phyloP scores from a whole-genome alignment of 2,113 vertebrate genomes.

The Pangasianodon gigas region DNA sequence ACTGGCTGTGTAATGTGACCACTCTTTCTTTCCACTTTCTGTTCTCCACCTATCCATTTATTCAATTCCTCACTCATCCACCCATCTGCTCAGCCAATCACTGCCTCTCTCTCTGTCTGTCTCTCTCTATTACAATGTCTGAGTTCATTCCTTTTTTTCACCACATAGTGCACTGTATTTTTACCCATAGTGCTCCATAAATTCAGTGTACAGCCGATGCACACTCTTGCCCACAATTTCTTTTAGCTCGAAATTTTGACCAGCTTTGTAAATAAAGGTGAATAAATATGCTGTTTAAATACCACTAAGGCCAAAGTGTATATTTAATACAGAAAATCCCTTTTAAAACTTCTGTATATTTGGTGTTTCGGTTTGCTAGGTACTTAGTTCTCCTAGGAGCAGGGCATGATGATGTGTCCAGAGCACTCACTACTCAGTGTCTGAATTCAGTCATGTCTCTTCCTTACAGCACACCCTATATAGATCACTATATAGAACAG shows the following conservation, averaged over 20 bases:
- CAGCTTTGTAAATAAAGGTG: not conserved
- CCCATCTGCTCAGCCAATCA: conserved; percentile 10
- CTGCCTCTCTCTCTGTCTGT: not conserved
- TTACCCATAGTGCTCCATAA: not conserved
- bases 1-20: not conserved
- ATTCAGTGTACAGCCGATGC: not conserved
- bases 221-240: not conserved
- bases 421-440: not conserved
- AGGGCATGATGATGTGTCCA: not conserved
- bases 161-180: not conserved
- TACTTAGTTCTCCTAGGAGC: not conserved
- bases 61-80: conserved; percentile 1
- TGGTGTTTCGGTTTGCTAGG: not conserved
- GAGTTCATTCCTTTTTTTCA: not conserved
- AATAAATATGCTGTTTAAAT: not conserved
- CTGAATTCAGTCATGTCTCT: not conserved
- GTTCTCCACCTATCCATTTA: not conserved
- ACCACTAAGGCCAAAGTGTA: not conserved
- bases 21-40: conserved; percentile 9
- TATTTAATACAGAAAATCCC: not conserved
- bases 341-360: not conserved
- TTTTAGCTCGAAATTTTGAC: not conserved
- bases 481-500: not conserved
- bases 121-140: not conserved
- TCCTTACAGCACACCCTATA: not conserved